A percentile compares a stretch with the other conserved stretches of the same genome.
These are phyloP conservation scores for Phylloscopus whistleri DNA, from an alignment of 2,113 vertebrate genomes.

Conservation along the genomic window DNA sequence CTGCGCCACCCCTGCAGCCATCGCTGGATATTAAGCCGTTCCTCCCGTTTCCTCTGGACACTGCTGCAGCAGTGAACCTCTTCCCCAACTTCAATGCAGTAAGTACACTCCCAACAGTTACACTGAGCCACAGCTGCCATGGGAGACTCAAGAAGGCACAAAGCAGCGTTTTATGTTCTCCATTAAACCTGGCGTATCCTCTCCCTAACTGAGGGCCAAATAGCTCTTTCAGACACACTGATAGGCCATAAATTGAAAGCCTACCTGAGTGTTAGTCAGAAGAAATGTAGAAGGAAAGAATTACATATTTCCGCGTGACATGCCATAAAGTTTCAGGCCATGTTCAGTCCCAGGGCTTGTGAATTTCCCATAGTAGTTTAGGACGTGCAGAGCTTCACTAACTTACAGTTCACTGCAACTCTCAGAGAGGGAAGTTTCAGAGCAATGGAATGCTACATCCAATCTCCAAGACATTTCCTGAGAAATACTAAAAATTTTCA, in stretches of 20 bases:
- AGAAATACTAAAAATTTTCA: background rate
- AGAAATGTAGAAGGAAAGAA: constrained; percentile 4
- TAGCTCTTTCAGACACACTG: background rate
- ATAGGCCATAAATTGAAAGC: constrained; percentile 11
- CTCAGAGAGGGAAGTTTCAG: background rate
- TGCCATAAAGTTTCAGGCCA: background rate
- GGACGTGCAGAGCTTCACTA: background rate
- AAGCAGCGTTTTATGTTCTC: background rate
- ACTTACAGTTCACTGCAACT: background rate
- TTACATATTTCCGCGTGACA: background rate
- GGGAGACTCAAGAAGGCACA: background rate
- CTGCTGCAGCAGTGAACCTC: constrained; percentile 83
- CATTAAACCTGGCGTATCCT: constrained; percentile 3
- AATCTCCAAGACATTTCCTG: background rate
- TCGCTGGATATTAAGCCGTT: constrained; percentile 92
- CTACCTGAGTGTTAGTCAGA: background rate
- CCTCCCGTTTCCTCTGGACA: constrained; percentile 88
- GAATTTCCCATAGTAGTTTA: background rate
- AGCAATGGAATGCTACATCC: background rate
- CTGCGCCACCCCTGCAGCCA: constrained; percentile 83
- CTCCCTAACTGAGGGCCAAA: background rate
- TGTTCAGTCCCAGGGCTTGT: background rate
- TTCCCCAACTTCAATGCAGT: constrained; percentile 93
- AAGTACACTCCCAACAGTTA: constrained; percentile 65
- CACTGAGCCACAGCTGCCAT: background rate